These are phyloP conservation scores for Epicampocera succincta DNA, from an alignment of 2,888 invertebrate species.

Conservation along the genomic window DNA sequence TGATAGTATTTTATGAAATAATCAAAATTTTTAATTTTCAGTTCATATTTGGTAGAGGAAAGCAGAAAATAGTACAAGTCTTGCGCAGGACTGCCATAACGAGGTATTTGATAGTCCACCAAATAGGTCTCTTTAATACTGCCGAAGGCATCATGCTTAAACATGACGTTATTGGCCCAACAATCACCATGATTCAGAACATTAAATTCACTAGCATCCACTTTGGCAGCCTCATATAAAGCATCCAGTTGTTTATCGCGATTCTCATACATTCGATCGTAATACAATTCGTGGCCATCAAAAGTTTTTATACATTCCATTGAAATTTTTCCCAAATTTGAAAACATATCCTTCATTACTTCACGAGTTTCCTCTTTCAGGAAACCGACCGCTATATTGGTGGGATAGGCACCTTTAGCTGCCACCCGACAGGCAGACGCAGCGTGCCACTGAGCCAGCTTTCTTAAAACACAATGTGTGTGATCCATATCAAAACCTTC, in stretches of 20 bases:
- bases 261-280: constrained; percentile 69
- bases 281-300: constrained; percentile 71
- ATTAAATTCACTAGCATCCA: constrained; percentile 73
- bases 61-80: constrained; percentile 76
- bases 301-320: constrained; percentile 67
- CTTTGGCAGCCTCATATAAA: constrained; percentile 14
- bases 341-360: constrained; percentile 55
- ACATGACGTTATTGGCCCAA: constrained; percentile 80
- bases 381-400: constrained; percentile 38
- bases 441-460: constrained; percentile 77
- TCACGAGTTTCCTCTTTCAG: constrained; percentile 59
- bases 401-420: constrained; percentile 70
- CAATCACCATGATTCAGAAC: constrained; percentile 78
- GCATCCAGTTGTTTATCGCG: constrained; percentile 65
- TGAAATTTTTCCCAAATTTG: constrained; percentile 42
- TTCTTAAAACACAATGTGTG: constrained; percentile 72
- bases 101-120: constrained; percentile 77
- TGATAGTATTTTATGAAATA: constrained; percentile 78
- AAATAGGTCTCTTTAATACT: constrained; percentile 75
- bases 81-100: constrained; percentile 76
- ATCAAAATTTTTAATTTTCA: constrained; percentile 78
- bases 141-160: constrained; percentile 73
- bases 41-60: constrained; percentile 75
- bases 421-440: constrained; percentile 72
- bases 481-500: constrained; percentile 74